Percentiles rank a stretch among this genome's conserved stretches.
Evolutionary conservation across 2,113 vertebrate species (phyloP).

Genomic region (Xyliphius kryptos): DNA sequence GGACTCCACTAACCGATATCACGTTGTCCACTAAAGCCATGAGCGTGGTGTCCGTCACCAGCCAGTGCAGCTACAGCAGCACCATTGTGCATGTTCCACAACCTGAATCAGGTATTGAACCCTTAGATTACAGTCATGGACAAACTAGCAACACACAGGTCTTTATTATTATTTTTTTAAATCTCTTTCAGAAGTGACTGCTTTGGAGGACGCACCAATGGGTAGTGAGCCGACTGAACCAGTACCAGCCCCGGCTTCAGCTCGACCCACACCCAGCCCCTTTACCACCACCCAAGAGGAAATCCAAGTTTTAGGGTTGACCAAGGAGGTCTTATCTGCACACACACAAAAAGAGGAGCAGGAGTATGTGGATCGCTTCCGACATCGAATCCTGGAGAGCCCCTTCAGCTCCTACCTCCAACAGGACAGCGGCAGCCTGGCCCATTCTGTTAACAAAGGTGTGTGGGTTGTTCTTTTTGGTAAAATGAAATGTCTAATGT

Average conservation of each 20-base stretch:
- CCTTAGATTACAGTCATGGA: background rate
- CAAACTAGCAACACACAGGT: background rate
- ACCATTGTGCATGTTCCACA: conserved; percentile 73
- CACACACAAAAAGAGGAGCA: conserved; percentile 86
- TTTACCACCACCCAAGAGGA: conserved; percentile 53
- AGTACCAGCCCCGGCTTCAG: conserved; percentile 44
- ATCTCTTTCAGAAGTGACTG: conserved; percentile 64
- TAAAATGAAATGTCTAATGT: too few species aligned
- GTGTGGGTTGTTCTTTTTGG: conserved; percentile 5
- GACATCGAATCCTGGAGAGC: conserved; percentile 70
- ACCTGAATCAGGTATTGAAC: conserved; percentile 71
- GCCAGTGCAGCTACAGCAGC: conserved; percentile 83
- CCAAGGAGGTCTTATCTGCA: conserved; percentile 74
- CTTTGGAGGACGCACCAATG: conserved; percentile 63
- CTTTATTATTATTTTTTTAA: background rate
- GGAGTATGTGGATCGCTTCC: conserved; percentile 76
- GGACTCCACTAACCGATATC: conserved; percentile 65
- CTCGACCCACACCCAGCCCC: conserved; percentile 42
- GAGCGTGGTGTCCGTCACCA: conserved; percentile 73
- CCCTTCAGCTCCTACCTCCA: conserved; percentile 77
- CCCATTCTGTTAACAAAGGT: conserved; percentile 68
- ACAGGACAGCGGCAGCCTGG: conserved; percentile 62
- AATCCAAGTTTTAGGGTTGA: conserved; percentile 66
- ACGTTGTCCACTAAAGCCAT: conserved; percentile 68
- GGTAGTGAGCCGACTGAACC: conserved; percentile 66